Conservation (phyloP, 2,113 vertebrate species). For the Tretioscincus oriximinensis region DNA sequence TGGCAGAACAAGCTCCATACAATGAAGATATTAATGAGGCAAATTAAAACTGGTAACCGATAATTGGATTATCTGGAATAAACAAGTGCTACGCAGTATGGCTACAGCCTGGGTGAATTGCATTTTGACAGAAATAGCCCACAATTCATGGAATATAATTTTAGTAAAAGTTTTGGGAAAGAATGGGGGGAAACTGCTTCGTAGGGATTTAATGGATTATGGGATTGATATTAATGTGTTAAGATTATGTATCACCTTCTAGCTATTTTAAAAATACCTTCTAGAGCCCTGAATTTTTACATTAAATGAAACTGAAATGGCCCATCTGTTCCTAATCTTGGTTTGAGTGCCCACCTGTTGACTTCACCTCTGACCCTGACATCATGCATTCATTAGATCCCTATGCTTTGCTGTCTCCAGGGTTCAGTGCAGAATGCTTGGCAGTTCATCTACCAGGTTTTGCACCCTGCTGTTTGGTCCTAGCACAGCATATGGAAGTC, state of each 20-base stretch:
- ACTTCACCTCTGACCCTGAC: constrained; percentile 7
- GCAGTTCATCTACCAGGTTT: constrained; percentile 1
- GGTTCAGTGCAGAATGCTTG: background rate
- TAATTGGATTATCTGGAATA: too few species aligned
- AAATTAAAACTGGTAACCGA: too few species aligned
- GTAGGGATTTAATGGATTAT: background rate
- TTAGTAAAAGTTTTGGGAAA: background rate
- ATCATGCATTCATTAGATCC: constrained; percentile 23
- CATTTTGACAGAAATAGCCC: background rate
- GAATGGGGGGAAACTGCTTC: background rate
- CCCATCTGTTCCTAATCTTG: constrained; percentile 19
- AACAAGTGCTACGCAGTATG: too few species aligned
- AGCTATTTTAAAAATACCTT: background rate
- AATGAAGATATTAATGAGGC: too few species aligned
- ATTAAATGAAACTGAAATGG: background rate
- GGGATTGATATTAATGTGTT: background rate
- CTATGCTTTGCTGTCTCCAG: background rate
- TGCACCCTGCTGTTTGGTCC: background rate
- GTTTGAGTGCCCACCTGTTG: constrained; percentile 21
- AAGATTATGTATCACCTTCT: background rate
- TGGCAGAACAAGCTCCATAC: too few species aligned
- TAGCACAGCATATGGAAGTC: background rate
- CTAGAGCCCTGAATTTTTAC: background rate
- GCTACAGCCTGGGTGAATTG: background rate
- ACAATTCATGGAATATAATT: background rate